phyloP scores from a whole-genome alignment of 35 echinoderm and acorn worm species.

The Antedon bifida region DNA sequence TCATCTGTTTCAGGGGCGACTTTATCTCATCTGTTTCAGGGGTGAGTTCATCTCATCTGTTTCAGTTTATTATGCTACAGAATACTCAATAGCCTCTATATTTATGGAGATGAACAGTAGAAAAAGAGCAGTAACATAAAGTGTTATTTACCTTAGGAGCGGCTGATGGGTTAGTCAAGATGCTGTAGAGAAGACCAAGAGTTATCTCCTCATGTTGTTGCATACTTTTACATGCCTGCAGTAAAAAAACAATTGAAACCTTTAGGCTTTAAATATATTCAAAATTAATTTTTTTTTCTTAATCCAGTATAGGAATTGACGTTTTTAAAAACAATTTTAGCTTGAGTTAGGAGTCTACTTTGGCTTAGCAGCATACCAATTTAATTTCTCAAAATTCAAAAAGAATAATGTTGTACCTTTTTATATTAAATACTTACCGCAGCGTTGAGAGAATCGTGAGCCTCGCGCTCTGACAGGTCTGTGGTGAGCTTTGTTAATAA shows the following conservation, averaged over 20 bases:
- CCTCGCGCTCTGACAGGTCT: conserved; percentile 53
- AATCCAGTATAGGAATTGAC: not conserved
- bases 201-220: conserved; percentile 86
- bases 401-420: too few species aligned
- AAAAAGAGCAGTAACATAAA: too few species aligned
- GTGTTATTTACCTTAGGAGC: conserved; percentile 68
- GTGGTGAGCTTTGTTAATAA: conserved; percentile 31
- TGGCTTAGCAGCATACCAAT: too few species aligned
- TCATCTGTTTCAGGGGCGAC: too few species aligned
- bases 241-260: not conserved
- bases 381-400: too few species aligned
- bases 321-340: not conserved
- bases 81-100: too few species aligned
- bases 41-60: too few species aligned
- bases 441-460: conserved; percentile 72
- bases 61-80: too few species aligned
- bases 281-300: not conserved
- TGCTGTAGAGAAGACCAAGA: conserved; percentile 71
- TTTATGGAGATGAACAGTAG: too few species aligned
- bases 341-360: not conserved
- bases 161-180: conserved; percentile 44
- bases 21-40: too few species aligned
- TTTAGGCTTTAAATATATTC: not conserved
- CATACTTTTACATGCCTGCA: conserved; percentile 66
- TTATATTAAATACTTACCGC: conserved; percentile 66